Base-by-base conservation (phyloP, 2,888 invertebrate species). In the Zygogramma bicolorata region DNA sequence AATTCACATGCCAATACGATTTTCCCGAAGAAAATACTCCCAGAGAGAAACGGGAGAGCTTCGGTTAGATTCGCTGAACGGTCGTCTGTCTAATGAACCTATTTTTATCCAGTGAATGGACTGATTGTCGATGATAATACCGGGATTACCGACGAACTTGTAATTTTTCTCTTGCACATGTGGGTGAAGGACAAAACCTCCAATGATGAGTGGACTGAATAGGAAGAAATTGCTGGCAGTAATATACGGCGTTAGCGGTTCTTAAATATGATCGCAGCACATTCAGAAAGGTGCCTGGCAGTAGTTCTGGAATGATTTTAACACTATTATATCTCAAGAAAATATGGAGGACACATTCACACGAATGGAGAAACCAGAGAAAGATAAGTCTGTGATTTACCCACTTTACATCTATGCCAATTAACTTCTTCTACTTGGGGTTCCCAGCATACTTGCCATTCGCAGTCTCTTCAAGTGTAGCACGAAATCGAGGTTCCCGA, bases 221-320 rank as follows among this genome's bases (percentile, higher is more conserved):
- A 70, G 75, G 59, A 72, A 67, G 65, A 75, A 74, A 75, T 75
- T 75, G 72, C 70, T 59, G 62, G 58, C 70, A 53, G 58, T 65
- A 65, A 60, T 70, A 59, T 42, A 25, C 59, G 65, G 46, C 70
- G 38, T 53, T 63, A 40, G 68, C 38, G 40, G 42, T 63, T 62
- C 66, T n/a, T 15, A 15, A 53, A 53, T 25, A 53, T 53, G 53
- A 25, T n/a, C 53, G 53, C 6, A n/a, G 2, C 25, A 13, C 13
- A n/a, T n/a, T n/a, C n/a, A n/a, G n/a, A n/a, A n/a, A n/a, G n/a
- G n/a, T n/a, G n/a, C n/a, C n/a, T n/a, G n/a, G n/a, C n/a, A n/a
- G n/a, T n/a, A n/a, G n/a, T n/a, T n/a, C n/a, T n/a, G n/a, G n/a
- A n/a, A n/a, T n/a, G n/a, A n/a, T n/a, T n/a, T n/a, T n/a, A n/a